A percentile compares a stretch with the other conserved stretches of the same genome.
Evolutionary conservation across 2,797 vertebrate genomes (phyloP).

Genomic region (Lacerta viridis): DNA sequence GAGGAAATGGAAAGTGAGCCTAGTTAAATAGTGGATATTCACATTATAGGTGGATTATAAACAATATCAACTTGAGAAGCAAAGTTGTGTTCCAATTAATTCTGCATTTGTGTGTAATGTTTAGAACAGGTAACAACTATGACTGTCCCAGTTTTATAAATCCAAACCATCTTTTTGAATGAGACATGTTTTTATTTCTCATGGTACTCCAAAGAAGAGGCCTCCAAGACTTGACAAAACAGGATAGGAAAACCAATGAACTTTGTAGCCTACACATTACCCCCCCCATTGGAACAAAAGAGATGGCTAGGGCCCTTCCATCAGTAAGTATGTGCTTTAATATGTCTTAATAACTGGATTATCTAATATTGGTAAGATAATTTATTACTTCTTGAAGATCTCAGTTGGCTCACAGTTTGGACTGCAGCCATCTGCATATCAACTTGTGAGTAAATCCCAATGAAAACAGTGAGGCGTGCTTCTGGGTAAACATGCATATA

Average conservation of each 20-base stretch:
- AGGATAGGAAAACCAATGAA: conserved; percentile 92
- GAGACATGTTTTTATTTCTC: not conserved
- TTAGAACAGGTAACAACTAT: not conserved
- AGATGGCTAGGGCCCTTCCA: conserved; percentile 82
- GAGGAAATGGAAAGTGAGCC: not conserved
- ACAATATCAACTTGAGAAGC: not conserved
- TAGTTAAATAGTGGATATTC: not conserved
- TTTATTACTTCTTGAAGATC: not conserved
- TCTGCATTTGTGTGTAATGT: not conserved
- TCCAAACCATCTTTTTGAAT: not conserved
- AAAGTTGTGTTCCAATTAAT: not conserved
- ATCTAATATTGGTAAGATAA: not conserved
- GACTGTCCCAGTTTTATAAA: not conserved
- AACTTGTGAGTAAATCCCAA: not conserved
- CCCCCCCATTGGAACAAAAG: conserved; percentile 86
- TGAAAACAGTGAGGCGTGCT: not conserved
- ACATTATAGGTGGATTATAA: not conserved
- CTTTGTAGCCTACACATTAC: conserved; percentile 86
- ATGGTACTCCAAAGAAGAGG: conserved; percentile 82
- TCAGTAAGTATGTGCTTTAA: conserved; percentile 73
- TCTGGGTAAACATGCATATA: not conserved
- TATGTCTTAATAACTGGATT: not conserved
- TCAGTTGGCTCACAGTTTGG: not conserved
- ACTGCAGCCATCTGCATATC: not conserved
- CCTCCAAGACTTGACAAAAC: conserved; percentile 86